Percentiles rank a stretch among this genome's conserved stretches.
Conservation (phyloP, 2,113 vertebrate species). For the Grammomys surdaster region DNA sequence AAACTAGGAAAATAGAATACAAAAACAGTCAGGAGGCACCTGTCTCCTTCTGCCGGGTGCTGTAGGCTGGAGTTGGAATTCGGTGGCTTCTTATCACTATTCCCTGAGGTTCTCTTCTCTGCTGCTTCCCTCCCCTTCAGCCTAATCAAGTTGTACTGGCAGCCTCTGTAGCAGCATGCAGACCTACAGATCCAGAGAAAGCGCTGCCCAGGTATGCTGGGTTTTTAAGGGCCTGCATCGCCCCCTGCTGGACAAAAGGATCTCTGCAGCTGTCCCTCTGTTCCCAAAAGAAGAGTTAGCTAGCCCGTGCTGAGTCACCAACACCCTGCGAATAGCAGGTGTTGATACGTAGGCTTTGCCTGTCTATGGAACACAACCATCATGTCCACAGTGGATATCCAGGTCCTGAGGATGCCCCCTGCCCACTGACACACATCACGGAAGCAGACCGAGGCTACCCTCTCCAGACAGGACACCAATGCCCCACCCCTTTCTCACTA, state of each 20-base stretch:
- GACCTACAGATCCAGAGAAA: not conserved
- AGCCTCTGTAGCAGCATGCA: not conserved
- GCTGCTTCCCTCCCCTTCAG: not conserved
- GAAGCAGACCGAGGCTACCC: not conserved
- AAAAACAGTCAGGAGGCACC: too few relatives aligned
- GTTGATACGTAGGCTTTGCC: fast-evolving
- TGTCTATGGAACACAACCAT: fast-evolving
- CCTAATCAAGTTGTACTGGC: not conserved
- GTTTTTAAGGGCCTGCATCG: conserved; percentile 53
- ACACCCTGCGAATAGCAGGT: fast-evolving
- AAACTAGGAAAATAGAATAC: not conserved
- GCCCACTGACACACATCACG: not conserved
- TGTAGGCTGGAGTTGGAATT: not conserved
- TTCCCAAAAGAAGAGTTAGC: not conserved
- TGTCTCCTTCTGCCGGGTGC: too few relatives aligned
- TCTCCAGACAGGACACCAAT: not conserved
- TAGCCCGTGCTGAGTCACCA: not conserved
- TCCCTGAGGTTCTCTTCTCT: not conserved
- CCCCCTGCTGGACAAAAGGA: conserved; percentile 74
- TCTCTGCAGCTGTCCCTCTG: not conserved
- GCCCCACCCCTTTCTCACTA: not conserved
- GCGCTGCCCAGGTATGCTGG: not conserved
- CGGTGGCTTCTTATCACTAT: not conserved
- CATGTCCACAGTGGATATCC: not conserved
- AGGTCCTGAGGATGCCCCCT: fast-evolving